Conservation (phyloP, 2,113 vertebrate species). For the Triplophysa rosa region DNA sequence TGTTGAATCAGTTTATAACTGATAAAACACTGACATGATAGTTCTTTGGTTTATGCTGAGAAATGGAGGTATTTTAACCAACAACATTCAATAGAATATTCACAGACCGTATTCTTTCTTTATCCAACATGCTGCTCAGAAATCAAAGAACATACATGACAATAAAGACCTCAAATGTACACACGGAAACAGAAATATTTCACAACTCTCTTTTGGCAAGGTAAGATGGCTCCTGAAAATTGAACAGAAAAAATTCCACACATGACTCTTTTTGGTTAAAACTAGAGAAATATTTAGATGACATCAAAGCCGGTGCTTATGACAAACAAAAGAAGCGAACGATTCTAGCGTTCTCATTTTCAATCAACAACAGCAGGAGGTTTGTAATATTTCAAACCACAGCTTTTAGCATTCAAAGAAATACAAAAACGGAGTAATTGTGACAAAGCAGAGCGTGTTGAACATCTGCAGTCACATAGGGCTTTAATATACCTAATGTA, state of each 20-base stretch:
- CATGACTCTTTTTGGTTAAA: neutral
- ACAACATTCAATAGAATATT: slow-evolving; percentile 14
- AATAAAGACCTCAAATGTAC: slow-evolving; percentile 28
- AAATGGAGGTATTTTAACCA: slow-evolving; percentile 27
- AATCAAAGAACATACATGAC: slow-evolving; percentile 24
- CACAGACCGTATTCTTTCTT: neutral
- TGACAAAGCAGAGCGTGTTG: neutral
- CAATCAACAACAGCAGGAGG: neutral
- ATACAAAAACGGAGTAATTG: neutral
- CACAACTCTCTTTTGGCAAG: neutral
- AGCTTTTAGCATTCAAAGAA: neutral
- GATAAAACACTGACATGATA: neutral
- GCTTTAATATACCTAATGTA: slow-evolving; percentile 28
- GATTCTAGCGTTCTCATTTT: neutral
- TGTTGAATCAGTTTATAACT: too few species aligned
- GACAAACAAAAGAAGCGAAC: neutral
- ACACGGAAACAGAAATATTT: slow-evolving; percentile 13
- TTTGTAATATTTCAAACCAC: neutral
- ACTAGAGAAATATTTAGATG: neutral
- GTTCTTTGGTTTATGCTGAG: slow-evolving; percentile 21
- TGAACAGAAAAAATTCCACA: neutral
- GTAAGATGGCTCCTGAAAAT: slow-evolving; percentile 30
- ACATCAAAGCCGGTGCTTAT: neutral
- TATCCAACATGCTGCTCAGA: neutral
- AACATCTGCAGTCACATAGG: slow-evolving; percentile 50